Percentiles rank a stretch among this genome's conserved stretches.
Evolutionary conservation across 2,797 vertebrate genomes (phyloP).

Genomic region (Xenops minutus): DNA sequence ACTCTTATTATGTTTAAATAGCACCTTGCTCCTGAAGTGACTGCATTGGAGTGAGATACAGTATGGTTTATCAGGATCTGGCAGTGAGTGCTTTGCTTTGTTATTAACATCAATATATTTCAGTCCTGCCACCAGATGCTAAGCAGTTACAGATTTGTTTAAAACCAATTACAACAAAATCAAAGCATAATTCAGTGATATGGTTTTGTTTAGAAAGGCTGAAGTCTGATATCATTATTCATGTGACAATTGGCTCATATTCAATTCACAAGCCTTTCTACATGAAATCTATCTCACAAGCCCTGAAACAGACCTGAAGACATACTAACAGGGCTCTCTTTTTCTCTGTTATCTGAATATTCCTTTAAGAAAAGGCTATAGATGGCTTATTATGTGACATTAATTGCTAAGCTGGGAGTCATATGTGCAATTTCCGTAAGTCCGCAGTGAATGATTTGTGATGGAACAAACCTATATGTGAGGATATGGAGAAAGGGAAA

Average conservation of each 20-base stretch:
- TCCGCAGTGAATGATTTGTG: conserved; percentile 36
- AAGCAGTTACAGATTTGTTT: background rate
- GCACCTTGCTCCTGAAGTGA: background rate
- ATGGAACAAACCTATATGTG: background rate
- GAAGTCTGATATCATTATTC: background rate
- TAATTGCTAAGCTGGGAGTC: conserved; percentile 27
- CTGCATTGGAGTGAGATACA: background rate
- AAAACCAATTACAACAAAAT: conserved; percentile 14
- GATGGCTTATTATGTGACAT: conserved; percentile 23
- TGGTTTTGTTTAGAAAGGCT: conserved; percentile 23
- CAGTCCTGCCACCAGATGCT: background rate
- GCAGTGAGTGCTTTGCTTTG: background rate
- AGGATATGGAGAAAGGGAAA: background rate
- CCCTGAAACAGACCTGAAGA: conserved; percentile 19
- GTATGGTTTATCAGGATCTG: background rate
- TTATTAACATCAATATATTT: background rate
- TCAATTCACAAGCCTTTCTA: background rate
- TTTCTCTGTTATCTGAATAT: conserved; percentile 10
- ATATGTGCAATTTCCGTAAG: background rate
- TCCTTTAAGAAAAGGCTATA: conserved; percentile 35
- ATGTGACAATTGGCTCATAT: conserved; percentile 1
- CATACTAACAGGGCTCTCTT: background rate
- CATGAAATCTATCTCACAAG: background rate
- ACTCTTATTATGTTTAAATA: background rate
- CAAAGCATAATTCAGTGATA: background rate